Percentiles rank a stretch among this genome's conserved stretches.
These are phyloP conservation scores for Micropoecilia bifurca DNA, from an alignment of 2,797 vertebrate species.

Conservation along the genomic window DNA sequence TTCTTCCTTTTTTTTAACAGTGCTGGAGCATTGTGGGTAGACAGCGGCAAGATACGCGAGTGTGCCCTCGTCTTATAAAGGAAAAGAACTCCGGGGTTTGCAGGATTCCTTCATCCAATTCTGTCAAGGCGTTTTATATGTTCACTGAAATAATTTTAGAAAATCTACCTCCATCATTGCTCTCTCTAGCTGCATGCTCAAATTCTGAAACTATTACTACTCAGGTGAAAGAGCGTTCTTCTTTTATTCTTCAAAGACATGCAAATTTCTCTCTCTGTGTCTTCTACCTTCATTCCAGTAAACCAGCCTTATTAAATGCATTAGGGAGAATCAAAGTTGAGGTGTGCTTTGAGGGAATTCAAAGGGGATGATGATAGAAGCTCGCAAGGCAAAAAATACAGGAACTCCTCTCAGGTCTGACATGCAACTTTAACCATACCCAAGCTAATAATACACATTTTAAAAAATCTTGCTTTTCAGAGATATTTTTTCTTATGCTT, in stretches of 20 bases:
- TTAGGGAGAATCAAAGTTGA: conserved; percentile 79
- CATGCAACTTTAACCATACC: background rate
- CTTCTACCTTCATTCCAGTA: conserved; percentile 67
- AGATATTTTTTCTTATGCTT: background rate
- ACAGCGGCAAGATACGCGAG: background rate
- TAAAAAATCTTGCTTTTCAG: background rate
- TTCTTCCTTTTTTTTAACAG: background rate
- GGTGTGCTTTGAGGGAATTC: conserved; percentile 69
- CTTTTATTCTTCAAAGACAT: conserved; percentile 80
- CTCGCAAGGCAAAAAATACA: conserved; percentile 68
- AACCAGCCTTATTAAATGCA: conserved; percentile 80
- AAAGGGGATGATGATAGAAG: conserved; percentile 65
- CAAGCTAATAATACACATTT: background rate
- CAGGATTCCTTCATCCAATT: conserved; percentile 40
- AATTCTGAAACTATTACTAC: conserved; percentile 57
- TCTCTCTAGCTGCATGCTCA: conserved; percentile 62
- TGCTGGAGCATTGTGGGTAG: conserved; percentile 7
- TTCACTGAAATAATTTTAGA: conserved; percentile 32
- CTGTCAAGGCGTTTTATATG: conserved; percentile 42
- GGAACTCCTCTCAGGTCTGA: conserved; percentile 63
- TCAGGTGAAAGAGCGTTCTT: conserved; percentile 67
- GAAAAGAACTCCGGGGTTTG: conserved; percentile 35
- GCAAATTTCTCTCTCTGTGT: conserved; percentile 67
- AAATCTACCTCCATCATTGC: conserved; percentile 57
- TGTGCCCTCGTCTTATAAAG: conserved; percentile 13